Base-by-base conservation (phyloP, 2,797 vertebrate species). In the Heteromormyrus szaboi region DNA sequence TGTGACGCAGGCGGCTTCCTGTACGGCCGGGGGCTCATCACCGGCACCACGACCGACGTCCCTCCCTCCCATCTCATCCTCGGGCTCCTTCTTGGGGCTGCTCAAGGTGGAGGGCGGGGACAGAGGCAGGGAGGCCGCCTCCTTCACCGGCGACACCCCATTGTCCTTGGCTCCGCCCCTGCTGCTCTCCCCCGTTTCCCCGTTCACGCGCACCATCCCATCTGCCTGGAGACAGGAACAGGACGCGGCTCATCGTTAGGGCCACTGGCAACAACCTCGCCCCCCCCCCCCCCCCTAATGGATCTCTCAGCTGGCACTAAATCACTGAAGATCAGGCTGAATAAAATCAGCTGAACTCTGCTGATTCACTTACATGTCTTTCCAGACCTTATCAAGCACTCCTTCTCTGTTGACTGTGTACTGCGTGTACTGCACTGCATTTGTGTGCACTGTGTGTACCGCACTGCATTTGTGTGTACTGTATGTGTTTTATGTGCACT, bases 201-300 rank as follows among this genome's bases (percentile, higher is more conserved):
- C 97, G 19, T 98, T 99, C 90, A 98, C 85, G 88, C 96, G 97
- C 93, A 97, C 93, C 92, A 97, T 95, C 87, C 97, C 97, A 72
- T 98, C 98, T 90, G 95, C 94, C 97, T 97, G 59, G 86, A 25
- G 48, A 87, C 76, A 56, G 41, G 85, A 50, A 88, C 54, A 88
- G 1, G n/a, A 33, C 2, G 4, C 0, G 37, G 5, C 19, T 76
- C 56, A 6, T 50, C 8, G 22, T 84, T 22, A 22, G 87, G 62
- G 86, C 2, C 4, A 8, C 41, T n/a, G 11, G 14, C 6, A 19
- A 6, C 14, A 17, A 7, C 17, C 33, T 3, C 4, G 0, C n/a
- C 1, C 12, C 1, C n/a, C 22, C 59, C 9, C 6, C 59, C 17
- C 17, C 5, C 59, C 4, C 53, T 4, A 19, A 54, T 54, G 53